Evolutionary conservation across 2,888 invertebrate species (phyloP).

Genomic region (Plebejus melissa): DNA sequence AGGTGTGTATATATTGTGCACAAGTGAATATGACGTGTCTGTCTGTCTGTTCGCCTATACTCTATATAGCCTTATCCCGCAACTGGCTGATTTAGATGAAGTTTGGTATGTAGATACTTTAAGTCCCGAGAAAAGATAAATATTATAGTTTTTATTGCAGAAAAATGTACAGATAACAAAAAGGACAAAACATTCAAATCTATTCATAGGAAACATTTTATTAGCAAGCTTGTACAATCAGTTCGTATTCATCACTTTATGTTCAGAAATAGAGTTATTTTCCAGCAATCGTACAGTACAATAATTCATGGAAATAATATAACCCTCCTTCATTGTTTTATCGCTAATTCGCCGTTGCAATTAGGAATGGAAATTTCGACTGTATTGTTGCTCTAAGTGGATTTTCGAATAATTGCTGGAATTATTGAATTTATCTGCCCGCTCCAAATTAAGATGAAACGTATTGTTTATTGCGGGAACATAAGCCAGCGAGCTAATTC

Average conservation of each 20-base stretch:
- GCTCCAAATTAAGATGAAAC: not conserved
- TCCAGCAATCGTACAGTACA: not conserved
- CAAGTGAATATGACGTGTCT: no score
- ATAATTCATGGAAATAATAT: conserved; percentile 16
- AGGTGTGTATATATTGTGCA: no score
- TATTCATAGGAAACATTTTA: no score
- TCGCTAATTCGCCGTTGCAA: conserved; percentile 22
- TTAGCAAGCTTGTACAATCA: not conserved
- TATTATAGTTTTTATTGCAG: no score
- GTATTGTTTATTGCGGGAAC: not conserved
- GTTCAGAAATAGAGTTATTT: not conserved
- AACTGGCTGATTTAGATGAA: no score
- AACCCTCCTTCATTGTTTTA: conserved; percentile 18
- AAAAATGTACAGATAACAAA: no score
- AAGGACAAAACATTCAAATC: no score
- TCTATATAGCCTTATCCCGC: no score
- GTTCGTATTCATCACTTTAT: not conserved
- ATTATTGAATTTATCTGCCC: conserved; percentile 19
- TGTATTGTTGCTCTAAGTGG: conserved; percentile 15
- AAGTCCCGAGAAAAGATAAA: no score
- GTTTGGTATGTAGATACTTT: no score
- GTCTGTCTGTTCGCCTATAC: no score
- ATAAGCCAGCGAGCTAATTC: not conserved
- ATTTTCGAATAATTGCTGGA: conserved; percentile 20
- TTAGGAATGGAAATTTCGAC: conserved; percentile 24